Evolutionary conservation across 2,113 vertebrate species (phyloP).

Genomic region (Notarius lentiginosus): DNA sequence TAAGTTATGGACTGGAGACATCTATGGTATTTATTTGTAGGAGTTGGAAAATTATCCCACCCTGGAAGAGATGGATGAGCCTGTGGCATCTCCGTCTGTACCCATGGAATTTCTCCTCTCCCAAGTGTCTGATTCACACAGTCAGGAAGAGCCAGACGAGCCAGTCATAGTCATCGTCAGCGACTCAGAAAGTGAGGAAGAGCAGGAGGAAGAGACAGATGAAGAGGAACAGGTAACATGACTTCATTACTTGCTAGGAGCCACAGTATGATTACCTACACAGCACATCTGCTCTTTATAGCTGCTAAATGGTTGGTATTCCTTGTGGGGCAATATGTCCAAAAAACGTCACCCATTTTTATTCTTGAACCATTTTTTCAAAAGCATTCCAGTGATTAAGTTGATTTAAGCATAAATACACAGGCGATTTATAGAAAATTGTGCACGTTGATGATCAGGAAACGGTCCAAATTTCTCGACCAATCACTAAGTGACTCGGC

Average conservation of each 20-base stretch:
- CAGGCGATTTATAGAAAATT: no score
- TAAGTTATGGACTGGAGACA: neutral
- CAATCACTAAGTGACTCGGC: no score
- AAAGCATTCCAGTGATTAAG: neutral
- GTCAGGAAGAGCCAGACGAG: slow-evolving; percentile 75
- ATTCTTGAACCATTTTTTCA: neutral
- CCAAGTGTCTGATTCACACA: slow-evolving; percentile 72
- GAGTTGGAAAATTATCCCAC: slow-evolving; percentile 80
- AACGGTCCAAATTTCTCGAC: no score
- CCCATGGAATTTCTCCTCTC: slow-evolving; percentile 74
- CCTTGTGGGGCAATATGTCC: neutral
- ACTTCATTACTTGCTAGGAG: neutral
- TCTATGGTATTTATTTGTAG: slow-evolving; percentile 63
- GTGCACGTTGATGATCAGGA: no score
- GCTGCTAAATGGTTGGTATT: neutral
- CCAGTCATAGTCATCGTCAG: slow-evolving; percentile 92
- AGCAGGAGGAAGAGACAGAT: slow-evolving; percentile 84
- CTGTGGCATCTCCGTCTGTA: slow-evolving; percentile 76
- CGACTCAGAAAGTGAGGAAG: slow-evolving; percentile 88
- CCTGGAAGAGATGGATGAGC: slow-evolving; percentile 79
- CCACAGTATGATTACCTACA: neutral
- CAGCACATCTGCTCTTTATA: neutral
- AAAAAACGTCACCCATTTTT: neutral
- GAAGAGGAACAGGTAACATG: slow-evolving; percentile 63
- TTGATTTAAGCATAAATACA: no score